Base-by-base conservation (phyloP, 2,797 vertebrate genomes). In the Smutsia gigantea region DNA sequence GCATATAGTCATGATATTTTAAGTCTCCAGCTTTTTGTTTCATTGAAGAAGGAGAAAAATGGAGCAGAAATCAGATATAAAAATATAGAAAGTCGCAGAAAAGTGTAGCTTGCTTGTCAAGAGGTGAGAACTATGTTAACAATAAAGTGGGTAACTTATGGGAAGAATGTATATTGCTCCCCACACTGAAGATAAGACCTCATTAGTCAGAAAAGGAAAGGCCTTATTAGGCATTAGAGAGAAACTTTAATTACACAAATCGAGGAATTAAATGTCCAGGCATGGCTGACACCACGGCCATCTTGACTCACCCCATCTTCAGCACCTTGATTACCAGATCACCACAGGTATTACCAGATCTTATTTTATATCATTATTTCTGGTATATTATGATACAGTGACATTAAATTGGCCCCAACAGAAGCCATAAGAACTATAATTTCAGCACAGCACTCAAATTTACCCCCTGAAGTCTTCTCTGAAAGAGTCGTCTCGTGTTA, bases 361-460 rank as follows among this genome's bases (percentile, higher is more conserved):
- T 37, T 79, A 94, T 93, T 97, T 97, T 25, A 78, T 78, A 61
- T 77, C 85, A 74, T 23, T 11, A 2, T 23, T 82, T 94, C 69
- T 49, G 83, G 39, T 0, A 96, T 96, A 95, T 96, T 89, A 64
- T 11, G 42, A 53, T 75, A 82, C 63, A 85, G 49, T 90, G 95
- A 97, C 68, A 68, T 27, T 93, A 97, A 97, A 83, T n/a, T 69
- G 29, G 85, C 82, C 92, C 90, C 86, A 63, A 5, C 53, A 96
- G 95, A 94, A 91, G 46, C 19, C 34, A 69, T n/a, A 85, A 37
- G 69, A 96, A 72, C 51, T 74, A 63, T 46, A 90, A 25, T 95
- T 97, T 90, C 46, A 97, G 4, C 71, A 78, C 37, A 72, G 46
- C 10, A 2, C 46, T 94, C 79, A 95, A 95, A 79, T n/a, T 10